Evolutionary conservation across 2,888 invertebrate species (phyloP).

Genomic region (Drosophila macrospina): DNA sequence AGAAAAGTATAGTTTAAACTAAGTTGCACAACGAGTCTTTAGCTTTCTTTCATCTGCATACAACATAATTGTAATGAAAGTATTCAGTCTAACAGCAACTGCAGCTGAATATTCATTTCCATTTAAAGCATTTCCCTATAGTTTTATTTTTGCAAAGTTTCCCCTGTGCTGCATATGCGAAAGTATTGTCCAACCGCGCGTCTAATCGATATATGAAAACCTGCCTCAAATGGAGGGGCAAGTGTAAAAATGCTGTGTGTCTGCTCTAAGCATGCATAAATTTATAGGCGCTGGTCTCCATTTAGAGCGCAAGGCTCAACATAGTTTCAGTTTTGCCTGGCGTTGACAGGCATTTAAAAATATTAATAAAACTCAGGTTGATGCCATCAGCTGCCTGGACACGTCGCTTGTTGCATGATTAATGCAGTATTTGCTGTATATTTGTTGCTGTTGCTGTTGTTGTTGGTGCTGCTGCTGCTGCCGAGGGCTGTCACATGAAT

Average conservation of each 20-base stretch:
- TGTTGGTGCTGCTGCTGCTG: conserved; percentile 15
- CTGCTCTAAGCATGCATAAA: not conserved
- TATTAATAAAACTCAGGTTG: conserved; percentile 39
- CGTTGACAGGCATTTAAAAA: conserved; percentile 47
- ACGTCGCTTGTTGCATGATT: conserved; percentile 59
- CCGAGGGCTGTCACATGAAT: conserved; percentile 62
- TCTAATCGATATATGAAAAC: not conserved
- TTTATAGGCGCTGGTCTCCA: not conserved
- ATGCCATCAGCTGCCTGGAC: conserved; percentile 32
- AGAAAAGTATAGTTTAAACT: no score
- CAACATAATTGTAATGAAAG: no score
- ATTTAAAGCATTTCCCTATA: no score
- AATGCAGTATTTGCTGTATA: conserved; percentile 44
- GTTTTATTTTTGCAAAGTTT: no score
- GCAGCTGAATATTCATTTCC: no score
- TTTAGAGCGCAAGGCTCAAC: not conserved
- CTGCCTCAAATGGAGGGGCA: not conserved
- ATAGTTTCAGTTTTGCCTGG: conserved; percentile 14
- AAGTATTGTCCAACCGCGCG: no score
- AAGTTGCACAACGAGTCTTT: no score
- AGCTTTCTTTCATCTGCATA: no score
- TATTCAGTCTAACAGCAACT: no score
- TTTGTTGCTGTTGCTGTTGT: conserved; percentile 11
- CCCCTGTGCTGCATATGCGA: no score
- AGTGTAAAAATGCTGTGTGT: not conserved